Percentiles rank a stretch among this genome's conserved stretches.
Conservation (phyloP, 2,797 vertebrate species). For the Ambastaia sidthimunki region DNA sequence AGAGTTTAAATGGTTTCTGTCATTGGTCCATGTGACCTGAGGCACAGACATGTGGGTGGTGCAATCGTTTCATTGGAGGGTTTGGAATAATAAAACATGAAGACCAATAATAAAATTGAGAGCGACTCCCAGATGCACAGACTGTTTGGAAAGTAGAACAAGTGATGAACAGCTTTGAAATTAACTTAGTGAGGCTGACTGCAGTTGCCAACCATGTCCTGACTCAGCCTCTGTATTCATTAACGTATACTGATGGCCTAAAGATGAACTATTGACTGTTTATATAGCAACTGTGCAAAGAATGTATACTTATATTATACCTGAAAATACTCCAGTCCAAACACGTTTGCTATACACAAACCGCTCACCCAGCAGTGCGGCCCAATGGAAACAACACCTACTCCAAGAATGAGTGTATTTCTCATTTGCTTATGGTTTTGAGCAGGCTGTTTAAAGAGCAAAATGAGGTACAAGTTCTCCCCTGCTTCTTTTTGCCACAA, state of each 20-base stretch:
- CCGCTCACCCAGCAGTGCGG: not conserved
- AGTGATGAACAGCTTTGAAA: conserved; percentile 57
- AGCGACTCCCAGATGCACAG: conserved; percentile 72
- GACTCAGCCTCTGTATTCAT: not conserved
- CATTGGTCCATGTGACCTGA: too few relatives aligned
- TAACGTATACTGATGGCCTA: not conserved
- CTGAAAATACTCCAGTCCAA: not conserved
- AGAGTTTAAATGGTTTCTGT: too few relatives aligned
- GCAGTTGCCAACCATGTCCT: conserved; percentile 26
- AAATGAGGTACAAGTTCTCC: conserved; percentile 56
- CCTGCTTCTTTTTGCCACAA: conserved; percentile 26
- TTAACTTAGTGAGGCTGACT: conserved; percentile 22
- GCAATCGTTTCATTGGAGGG: conserved; percentile 26
- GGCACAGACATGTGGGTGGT: not conserved
- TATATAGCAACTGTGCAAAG: not conserved
- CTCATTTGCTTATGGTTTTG: conserved; percentile 71
- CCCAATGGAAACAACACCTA: conserved; percentile 46
- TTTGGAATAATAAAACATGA: conserved; percentile 45
- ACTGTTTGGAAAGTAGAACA: conserved; percentile 73
- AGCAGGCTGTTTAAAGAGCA: conserved; percentile 61
- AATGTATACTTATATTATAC: not conserved
- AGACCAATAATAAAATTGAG: conserved; percentile 82
- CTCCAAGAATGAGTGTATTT: conserved; percentile 58
- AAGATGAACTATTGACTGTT: not conserved
- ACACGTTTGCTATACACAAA: not conserved